phyloP scores from a whole-genome alignment of 2,113 vertebrate species.

The Sylvilagus bachmani region DNA sequence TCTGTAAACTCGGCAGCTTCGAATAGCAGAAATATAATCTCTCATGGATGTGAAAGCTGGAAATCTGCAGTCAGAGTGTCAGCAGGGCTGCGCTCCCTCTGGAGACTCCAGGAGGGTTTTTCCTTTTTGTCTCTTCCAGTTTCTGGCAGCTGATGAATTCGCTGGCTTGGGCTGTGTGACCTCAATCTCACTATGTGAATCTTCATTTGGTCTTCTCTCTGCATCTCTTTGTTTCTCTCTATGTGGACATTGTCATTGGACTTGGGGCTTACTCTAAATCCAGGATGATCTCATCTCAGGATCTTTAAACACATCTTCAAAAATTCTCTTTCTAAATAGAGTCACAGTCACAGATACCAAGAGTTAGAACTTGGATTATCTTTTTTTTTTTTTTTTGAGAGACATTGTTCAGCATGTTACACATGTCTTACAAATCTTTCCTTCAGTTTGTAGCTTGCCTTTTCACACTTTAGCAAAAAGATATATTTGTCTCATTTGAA shows the following conservation, averaged over 20 bases:
- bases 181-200: neutral
- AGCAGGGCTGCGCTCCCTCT: neutral
- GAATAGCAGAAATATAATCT: neutral
- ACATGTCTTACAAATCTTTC: neutral
- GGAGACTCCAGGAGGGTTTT: neutral
- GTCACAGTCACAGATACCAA: neutral
- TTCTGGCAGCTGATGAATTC: neutral
- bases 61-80: neutral
- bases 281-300: neutral
- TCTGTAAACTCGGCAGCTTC: neutral
- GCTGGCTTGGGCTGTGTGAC: neutral
- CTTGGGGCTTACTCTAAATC: neutral
- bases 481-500: too few relatives aligned
- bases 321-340: neutral
- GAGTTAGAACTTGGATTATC: neutral
- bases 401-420: neutral
- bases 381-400: too few relatives aligned
- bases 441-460: neutral
- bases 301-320: neutral
- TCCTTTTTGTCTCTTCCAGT: neutral
- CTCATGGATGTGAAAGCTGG: neutral
- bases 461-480: neutral
- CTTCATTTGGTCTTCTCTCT: neutral
- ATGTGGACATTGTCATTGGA: neutral
- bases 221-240: neutral